phyloP scores from a whole-genome alignment of 2,888 invertebrate genomes.

The Sesia bembeciformis region DNA sequence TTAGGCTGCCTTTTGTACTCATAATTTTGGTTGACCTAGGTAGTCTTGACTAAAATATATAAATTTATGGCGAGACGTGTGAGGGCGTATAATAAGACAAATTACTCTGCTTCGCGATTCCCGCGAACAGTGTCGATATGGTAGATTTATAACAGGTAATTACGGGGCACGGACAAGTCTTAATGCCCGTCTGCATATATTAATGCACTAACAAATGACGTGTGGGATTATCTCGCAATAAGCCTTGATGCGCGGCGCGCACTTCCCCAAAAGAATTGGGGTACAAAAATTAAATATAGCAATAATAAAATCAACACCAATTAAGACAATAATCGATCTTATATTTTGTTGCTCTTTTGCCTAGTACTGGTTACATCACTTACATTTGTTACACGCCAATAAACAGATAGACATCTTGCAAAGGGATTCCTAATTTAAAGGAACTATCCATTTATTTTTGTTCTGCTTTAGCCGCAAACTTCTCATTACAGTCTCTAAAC shows the following conservation, averaged over 20 bases:
- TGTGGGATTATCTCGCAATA: not conserved
- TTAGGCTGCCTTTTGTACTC: not conserved
- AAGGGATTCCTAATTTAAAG: too few relatives aligned
- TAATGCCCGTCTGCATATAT: not conserved
- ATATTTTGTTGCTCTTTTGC: too few relatives aligned
- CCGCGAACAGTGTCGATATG: conserved; percentile 10
- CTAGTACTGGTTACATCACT: too few relatives aligned
- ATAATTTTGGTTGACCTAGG: not conserved
- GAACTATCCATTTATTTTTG: too few relatives aligned
- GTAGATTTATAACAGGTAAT: conserved; percentile 46
- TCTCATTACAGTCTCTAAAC: too few relatives aligned
- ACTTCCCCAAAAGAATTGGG: not conserved
- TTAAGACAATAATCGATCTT: too few relatives aligned
- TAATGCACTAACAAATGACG: conserved; percentile 7
- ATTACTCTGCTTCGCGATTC: conserved; percentile 22
- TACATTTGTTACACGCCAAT: too few relatives aligned
- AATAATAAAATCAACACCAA: too few relatives aligned
- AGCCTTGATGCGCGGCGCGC: not conserved
- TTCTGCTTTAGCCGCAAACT: too few relatives aligned
- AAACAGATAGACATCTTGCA: too few relatives aligned
- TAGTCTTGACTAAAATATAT: conserved; percentile 6
- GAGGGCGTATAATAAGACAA: conserved; percentile 27
- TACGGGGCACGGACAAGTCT: conserved; percentile 23
- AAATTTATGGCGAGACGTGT: conserved; percentile 11
- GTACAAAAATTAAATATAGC: not conserved